Percentiles rank a stretch among this genome's conserved stretches.
Conservation (phyloP, 2,113 vertebrate genomes). For the Pachyramphus minor region DNA sequence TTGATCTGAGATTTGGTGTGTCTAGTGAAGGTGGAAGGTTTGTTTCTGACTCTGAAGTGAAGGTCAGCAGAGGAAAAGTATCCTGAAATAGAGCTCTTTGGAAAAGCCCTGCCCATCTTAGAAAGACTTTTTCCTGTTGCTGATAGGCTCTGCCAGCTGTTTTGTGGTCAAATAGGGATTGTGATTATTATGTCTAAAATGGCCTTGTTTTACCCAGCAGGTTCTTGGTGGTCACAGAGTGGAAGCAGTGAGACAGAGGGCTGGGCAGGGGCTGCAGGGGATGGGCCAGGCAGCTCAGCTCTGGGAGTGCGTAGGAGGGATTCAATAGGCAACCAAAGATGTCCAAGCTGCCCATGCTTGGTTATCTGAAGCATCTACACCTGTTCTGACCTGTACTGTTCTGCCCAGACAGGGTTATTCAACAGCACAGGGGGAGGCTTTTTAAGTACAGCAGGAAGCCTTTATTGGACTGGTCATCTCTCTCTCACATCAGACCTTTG, state of each 20-base stretch:
- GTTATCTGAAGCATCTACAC: rapidly evolving
- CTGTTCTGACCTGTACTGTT: background rate
- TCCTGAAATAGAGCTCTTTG: background rate
- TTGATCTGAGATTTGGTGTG: background rate
- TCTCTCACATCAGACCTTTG: background rate
- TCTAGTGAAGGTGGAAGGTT: background rate
- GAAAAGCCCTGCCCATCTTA: background rate
- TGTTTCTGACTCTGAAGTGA: background rate
- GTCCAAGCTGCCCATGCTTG: background rate
- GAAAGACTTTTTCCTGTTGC: background rate
- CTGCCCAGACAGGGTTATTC: background rate
- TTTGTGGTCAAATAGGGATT: background rate
- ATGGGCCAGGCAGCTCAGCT: background rate
- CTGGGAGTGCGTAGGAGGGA: rapidly evolving
- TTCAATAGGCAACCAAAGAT: rapidly evolving
- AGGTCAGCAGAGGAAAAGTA: background rate
- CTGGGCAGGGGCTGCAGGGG: background rate
- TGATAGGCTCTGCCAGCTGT: background rate
- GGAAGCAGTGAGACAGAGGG: background rate
- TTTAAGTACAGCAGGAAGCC: rapidly evolving
- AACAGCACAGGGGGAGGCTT: background rate
- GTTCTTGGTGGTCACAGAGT: background rate
- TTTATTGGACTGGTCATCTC: background rate
- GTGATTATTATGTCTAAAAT: rapidly evolving
- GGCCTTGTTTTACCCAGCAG: background rate